These are phyloP conservation scores for Eilema depressum DNA, from an alignment of 2,888 invertebrate species.

Conservation along the genomic window DNA sequence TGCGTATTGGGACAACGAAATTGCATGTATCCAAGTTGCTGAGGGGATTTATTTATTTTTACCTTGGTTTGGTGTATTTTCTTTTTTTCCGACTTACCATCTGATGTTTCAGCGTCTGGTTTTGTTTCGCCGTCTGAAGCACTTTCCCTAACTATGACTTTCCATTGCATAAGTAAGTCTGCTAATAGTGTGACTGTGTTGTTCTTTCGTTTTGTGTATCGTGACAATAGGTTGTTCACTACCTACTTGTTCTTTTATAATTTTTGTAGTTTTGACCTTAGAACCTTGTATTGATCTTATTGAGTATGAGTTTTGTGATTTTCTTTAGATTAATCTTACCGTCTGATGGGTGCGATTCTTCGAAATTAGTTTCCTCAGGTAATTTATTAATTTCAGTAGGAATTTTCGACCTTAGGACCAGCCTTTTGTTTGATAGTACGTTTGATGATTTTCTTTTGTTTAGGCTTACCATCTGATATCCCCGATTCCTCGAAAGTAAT, in stretches of 20 bases:
- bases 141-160: not conserved
- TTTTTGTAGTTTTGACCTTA: conserved; percentile 44
- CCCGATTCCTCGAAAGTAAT: too few species aligned
- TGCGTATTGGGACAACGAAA: not conserved
- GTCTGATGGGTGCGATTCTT: conserved; percentile 26
- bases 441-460: too few species aligned
- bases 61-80: not conserved
- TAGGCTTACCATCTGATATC: too few species aligned
- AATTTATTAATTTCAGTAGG: conserved; percentile 24
- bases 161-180: not conserved
- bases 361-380: conserved; percentile 23
- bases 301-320: conserved; percentile 53
- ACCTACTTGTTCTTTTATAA: conserved; percentile 41
- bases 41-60: not conserved
- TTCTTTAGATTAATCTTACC: conserved; percentile 51
- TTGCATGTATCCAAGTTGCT: not conserved
- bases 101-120: too few species aligned
- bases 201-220: conserved; percentile 57
- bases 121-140: too few species aligned
- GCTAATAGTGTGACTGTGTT: conserved; percentile 26
- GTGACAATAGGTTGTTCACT: conserved; percentile 41
- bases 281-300: conserved; percentile 52
- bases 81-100: too few species aligned
- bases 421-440: too few species aligned
- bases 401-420: too few species aligned